Evolutionary conservation across 2,797 vertebrate genomes (phyloP), one percentile per base, ranked within the genome.

Genomic region (Danio albolineatus): DNA sequence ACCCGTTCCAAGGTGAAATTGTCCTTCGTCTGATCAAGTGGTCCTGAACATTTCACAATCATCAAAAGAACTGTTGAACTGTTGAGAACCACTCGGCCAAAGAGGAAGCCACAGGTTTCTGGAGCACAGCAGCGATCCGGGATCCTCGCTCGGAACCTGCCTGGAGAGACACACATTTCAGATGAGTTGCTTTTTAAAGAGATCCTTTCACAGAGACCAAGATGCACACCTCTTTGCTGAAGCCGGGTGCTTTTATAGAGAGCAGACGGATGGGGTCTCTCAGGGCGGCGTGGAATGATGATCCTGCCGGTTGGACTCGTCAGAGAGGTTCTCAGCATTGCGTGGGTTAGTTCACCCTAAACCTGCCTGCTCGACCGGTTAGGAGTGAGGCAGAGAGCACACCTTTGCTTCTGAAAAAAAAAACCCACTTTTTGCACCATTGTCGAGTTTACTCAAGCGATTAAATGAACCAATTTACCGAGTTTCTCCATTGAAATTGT

Each of bases 41-140:
- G 96, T 97, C 96, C 96, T 96, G 96, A 97, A 97, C 96, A 97
- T 97, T 97, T 97, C 96, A 96, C 96, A 97, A 96, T 96, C 91
- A 91, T 90, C 86, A 86, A 90, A 95, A 94, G 93, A 94, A 96
- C 96, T 97, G 96, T 97, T 96, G 96, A 97, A 97, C 94, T 97
- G 94, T 95, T 93, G 89, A 96, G 96, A 97, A 96, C 96, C 96
- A 96, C 96, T 96, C 87, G 90, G 92, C 94, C 96, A 92, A 84
- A 90, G 85, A 90, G 92, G 78, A 80, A 79, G 43, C 43, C 76
- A 56, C 49, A 19, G 28, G 61, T 53, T 19, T 66, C 54, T 7
- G 38, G 49, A 62, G 57, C 43, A 38, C 10, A 1, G 0, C 7
- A 36, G 61, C 10, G 39, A 57, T 69, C 48, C 56, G 10, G 28